Evolutionary conservation across 2,888 invertebrate genomes (phyloP).

Genomic region (Hermodice carunculata): DNA sequence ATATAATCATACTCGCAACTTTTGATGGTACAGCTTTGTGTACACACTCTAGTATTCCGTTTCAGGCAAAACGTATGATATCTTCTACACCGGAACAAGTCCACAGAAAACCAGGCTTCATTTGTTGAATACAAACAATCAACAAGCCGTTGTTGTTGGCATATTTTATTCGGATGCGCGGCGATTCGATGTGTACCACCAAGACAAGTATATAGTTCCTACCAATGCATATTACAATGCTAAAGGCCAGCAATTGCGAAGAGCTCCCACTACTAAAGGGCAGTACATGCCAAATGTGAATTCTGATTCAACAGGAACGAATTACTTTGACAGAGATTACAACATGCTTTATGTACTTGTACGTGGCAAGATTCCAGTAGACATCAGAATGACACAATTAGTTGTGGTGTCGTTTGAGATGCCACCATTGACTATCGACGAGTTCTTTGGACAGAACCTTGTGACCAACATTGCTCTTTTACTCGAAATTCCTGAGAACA

Average conservation of each 20-base stretch:
- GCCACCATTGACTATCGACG: conserved; percentile 51
- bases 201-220: conserved; percentile 8
- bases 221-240: too few relatives aligned
- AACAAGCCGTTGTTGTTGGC: conserved; percentile 49
- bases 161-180: conserved; percentile 51
- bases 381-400: conserved; percentile 45
- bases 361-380: conserved; percentile 40
- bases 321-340: conserved; percentile 49
- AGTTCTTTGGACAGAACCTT: conserved; percentile 60
- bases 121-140: conserved; percentile 48
- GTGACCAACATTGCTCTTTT: conserved; percentile 56
- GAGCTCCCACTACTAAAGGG: conserved; percentile 18
- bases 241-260: conserved; percentile 31
- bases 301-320: conserved; percentile 44
- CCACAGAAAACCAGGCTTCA: conserved; percentile 54
- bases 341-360: conserved; percentile 48
- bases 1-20: too few relatives aligned
- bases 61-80: conserved; percentile 51
- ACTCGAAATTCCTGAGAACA: conserved; percentile 50
- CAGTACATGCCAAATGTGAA: conserved; percentile 44
- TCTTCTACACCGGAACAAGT: conserved; percentile 56
- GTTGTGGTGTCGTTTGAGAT: conserved; percentile 41
- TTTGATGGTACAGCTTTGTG: too few relatives aligned
- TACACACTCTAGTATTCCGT: too few relatives aligned
- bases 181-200: conserved; percentile 47